Evolutionary conservation across 2,797 vertebrate species (phyloP), one percentile per base, ranked within the genome.

Genomic region (Spinus olivaceus): DNA sequence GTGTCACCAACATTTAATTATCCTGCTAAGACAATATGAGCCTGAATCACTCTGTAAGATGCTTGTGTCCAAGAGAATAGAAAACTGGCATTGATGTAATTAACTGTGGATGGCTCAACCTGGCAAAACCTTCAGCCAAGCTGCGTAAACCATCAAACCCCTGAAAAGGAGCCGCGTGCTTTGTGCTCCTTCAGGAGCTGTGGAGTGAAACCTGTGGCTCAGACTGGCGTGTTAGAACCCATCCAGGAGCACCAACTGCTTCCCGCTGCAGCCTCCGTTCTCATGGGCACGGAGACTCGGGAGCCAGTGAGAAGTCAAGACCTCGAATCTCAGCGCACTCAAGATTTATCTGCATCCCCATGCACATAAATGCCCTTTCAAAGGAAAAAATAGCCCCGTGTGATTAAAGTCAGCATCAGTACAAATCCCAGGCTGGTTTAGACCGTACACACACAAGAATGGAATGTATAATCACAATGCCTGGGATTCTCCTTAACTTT

Each of bases 141-240:
- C 46, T 57, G 57, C 53, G 74, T 61, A 73, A 91, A 74, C 59
- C 41, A 71, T 17, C 56, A 89, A 93, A 54, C 64, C 53, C 49
- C 16, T 9, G 78, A 71, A 88, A 88, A 79, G 46, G 50, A 92
- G 56, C 57, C 32, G 10, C 8, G 13, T 8, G n/a, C 57, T 82
- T 41, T 47, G 27, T 64, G 65, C 71, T 94, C 37, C 74, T 93
- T 57, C 67, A 37, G 42, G 67, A 91, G 77, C 81, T 64, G 56
- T 21, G 59, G 61, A 92, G 57, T 60, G 86, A 94, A 94, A 92
- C 61, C 56, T 35, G 57, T 60, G 78, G 86, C 88, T 91, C 11
- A 1, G 44, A 50, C 77, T 64, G 84, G 78, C 95, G 15, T 92
- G 95, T 95, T 87, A 32, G 25, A 96, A 97, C 93, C 67, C 83